These are phyloP conservation scores for Heliconius eleuchia DNA, from an alignment of 1,140 invertebrate species.

Conservation along the genomic window DNA sequence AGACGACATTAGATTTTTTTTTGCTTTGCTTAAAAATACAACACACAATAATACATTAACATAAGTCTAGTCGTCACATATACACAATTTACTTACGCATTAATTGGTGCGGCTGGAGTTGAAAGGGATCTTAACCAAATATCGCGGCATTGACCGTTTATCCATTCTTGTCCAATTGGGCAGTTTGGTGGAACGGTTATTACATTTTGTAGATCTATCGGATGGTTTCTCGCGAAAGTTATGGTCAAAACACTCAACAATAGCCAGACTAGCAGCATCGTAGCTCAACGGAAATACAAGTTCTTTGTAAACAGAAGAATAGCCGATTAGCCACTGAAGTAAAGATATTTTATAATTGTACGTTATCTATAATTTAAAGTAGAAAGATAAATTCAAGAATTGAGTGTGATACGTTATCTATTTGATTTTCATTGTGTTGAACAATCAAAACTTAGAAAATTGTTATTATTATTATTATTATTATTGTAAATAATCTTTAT, in stretches of 20 bases:
- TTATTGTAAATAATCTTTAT: too few species aligned
- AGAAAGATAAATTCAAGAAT: conserved; percentile 36
- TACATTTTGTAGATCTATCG: conserved; percentile 17
- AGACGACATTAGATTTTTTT: too few species aligned
- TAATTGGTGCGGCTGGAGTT: conserved; percentile 4
- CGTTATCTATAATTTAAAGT: conserved; percentile 34
- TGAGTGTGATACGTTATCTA: conserved; percentile 32
- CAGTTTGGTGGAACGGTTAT: conserved; percentile 40
- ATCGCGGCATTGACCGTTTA: conserved; percentile 57
- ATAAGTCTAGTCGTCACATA: neutral
- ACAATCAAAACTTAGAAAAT: conserved; percentile 14
- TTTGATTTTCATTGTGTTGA: conserved; percentile 16
- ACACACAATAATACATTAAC: too few species aligned
- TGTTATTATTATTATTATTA: neutral
- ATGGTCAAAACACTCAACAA: conserved; percentile 13
- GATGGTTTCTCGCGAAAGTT: conserved; percentile 13
- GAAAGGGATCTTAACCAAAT: conserved; percentile 39
- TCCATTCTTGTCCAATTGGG: conserved; percentile 38
- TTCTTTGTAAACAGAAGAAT: neutral
- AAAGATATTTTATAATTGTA: conserved; percentile 17
- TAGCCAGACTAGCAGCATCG: conserved; percentile 8
- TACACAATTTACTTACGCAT: conserved; percentile 1
- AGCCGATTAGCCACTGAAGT: conserved; percentile 4
- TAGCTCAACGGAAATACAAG: neutral
- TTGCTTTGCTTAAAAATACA: too few species aligned